Evolutionary conservation across 2,888 invertebrate genomes (phyloP), one percentile per base, ranked within the genome.

Genomic region (Cantharis rustica): DNA sequence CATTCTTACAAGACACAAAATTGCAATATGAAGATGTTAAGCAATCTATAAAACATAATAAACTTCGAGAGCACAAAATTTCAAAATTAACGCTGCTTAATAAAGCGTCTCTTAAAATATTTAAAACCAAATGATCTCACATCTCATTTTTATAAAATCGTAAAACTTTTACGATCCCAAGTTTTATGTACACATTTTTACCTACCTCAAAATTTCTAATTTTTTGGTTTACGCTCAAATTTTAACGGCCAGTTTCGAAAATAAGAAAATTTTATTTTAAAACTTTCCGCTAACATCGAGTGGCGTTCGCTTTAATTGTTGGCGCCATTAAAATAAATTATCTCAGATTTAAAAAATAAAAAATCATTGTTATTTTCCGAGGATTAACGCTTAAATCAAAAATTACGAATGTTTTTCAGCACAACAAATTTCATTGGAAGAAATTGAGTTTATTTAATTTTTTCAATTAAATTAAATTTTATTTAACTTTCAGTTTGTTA

Each of bases 401-500:
- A 2, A 13, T 31, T 31, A 13, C 31, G 31, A 31, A 31, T 11
- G 13, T 31, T 31, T 31, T 31, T 13, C 31, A 11, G 3, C 11
- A 31, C 31, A 31, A 31, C 31, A 11, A 47, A 7, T 47, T n/a
- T n/a, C 47, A n/a, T 47, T 47, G n/a, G n/a, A 47, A 47, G 47
- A 47, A 47, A n/a, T n/a, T n/a, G 1, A 10, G 7, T 47, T 47
- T n/a, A n/a, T n/a, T 47, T n/a, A 47, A 47, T 47, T n/a, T 47
- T 47, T 47, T 47, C 47, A 47, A 47, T 47, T 47, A 47, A 47
- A n/a, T 47, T 47, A 47, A 47, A 47, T 47, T 47, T n/a, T n/a
- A 47, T 61, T 70, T 61, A 61, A 71, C 27, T 73, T 68, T 61
- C 16, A 61, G 61, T 61, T 69, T 74, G 69, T 63, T 61, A 74